Evolutionary conservation across 2,888 invertebrate species (phyloP), one percentile per base, ranked within the genome.

Genomic region (Lepidocyrtinus sp.): DNA sequence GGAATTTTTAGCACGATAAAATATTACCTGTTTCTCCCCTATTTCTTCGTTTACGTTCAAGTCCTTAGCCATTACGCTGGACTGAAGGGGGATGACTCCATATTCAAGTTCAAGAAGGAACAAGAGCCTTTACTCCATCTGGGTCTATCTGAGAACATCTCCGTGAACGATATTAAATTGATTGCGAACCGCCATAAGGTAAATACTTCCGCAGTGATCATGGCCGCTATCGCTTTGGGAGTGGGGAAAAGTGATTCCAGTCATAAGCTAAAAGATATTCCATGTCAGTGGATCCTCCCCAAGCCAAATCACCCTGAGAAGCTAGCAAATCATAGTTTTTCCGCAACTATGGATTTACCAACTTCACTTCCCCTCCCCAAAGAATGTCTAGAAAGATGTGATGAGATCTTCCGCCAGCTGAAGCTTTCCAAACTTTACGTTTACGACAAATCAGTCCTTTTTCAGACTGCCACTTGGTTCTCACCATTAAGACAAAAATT

Each of bases 381-480:
- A 7, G 76, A 76, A n/a, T 24, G 69, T 3, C 55, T 76, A 7
- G 12, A 24, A 15, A 70, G 64, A 27, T 76, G 76, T 19, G 50
- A 76, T 9, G 63, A 70, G 2, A 76, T 76, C 21, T 70, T 76
- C 25, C 24, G 15, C 1, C 3, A 63, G 12, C 55, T 76, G 1
- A 76, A 76, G 36, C 21, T 64, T 15, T 76, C 76, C 1, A 55
- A 64, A 1, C 27, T 76, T 22, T 50, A 70, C 26, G 64, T 55
- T 12, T 76, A 76, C 64, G 70, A 70, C 15, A 70, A 76, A 25
- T 9, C 2, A 12, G 64, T 76, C 7, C 15, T 70, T 0, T 64
- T 70, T 27, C 76, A 76, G 46, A 45, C 3, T 3, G 70, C 55
- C 19, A 70, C 76, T 5, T 76, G 76, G 76, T 76, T 70, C 46